These are phyloP conservation scores for Peromyscus maniculatus DNA, from an alignment of 2,113 vertebrate species.

Conservation along the genomic window DNA sequence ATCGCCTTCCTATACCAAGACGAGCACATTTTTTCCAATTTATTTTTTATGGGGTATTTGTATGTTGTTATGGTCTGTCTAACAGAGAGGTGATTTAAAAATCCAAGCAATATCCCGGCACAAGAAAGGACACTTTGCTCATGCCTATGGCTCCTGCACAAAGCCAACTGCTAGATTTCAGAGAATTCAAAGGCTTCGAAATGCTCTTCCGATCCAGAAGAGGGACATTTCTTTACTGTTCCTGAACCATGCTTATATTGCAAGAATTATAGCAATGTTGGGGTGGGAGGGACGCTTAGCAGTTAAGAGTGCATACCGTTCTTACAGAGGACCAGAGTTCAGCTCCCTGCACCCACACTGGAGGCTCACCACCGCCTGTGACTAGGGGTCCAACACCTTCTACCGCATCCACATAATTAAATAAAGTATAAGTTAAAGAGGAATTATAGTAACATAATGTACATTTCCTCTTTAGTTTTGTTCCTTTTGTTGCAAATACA, in stretches of 20 bases:
- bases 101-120: neutral
- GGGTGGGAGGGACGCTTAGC: neutral
- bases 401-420: neutral
- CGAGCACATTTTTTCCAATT: slow-evolving; percentile 52
- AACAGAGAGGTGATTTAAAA: slow-evolving; percentile 66
- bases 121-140: neutral
- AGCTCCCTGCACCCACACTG: neutral
- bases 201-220: neutral
- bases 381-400: neutral
- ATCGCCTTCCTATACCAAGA: slow-evolving; percentile 31
- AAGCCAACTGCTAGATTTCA: neutral
- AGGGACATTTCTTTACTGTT: neutral
- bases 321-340: neutral
- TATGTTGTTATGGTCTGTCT: slow-evolving; percentile 47
- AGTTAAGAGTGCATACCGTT: neutral
- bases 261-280: neutral
- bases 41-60: slow-evolving; percentile 54
- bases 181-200: neutral
- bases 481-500: neutral
- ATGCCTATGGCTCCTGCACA: neutral
- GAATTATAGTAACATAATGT: neutral
- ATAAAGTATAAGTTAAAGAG: neutral
- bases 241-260: neutral
- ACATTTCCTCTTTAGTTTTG: neutral
- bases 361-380: neutral